Base-by-base conservation (phyloP, 2,888 invertebrate species). In the Timandra comae region DNA sequence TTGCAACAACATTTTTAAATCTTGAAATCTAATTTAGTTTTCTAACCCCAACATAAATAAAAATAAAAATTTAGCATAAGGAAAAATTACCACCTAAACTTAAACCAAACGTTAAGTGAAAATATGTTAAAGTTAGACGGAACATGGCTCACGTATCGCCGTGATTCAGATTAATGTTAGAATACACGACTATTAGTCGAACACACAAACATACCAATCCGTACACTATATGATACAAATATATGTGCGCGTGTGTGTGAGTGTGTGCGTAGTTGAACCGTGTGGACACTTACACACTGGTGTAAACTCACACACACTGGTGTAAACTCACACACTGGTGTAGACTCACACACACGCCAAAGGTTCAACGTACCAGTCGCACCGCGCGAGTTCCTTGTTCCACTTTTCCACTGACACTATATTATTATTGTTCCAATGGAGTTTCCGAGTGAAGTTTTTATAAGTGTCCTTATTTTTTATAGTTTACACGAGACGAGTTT, bases 351-450 rank as follows among this genome's bases (percentile, higher is more conserved):
- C 61, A 47, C 43, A 43, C 52, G 37, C 52, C 46, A 61, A 75
- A 74, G 78, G 85, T 84, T 84, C 85, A 84, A 84, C 71, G 85
- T 69, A 80, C 85, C 74, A 80, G 70, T 74, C 73, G 67, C 73
- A 79, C 81, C 77, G 73, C 73, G 77, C 76, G 78, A 84, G 84
- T 85, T 85, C 85, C 84, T 85, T 84, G 84, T 85, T 85, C 84
- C 74, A 85, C 84, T 84, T 84, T 79, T 76, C 67, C 64, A 81
- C 77, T 80, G 78, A 74, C 77, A 80, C 77, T 77, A 75, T 78
- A 74, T 79, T 84, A 81, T 80, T 84, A 81, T 80, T 70, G 71
- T 77, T 75, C 71, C 74, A 77, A 72, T 71, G 69, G 61, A 71
- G 74, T 75, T 76, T 78, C 76, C 74, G 70, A 77, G 63, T 43